These are phyloP conservation scores for Brachionus koreanus DNA, from an alignment of 1,140 invertebrate genomes.

Conservation along the genomic window DNA sequence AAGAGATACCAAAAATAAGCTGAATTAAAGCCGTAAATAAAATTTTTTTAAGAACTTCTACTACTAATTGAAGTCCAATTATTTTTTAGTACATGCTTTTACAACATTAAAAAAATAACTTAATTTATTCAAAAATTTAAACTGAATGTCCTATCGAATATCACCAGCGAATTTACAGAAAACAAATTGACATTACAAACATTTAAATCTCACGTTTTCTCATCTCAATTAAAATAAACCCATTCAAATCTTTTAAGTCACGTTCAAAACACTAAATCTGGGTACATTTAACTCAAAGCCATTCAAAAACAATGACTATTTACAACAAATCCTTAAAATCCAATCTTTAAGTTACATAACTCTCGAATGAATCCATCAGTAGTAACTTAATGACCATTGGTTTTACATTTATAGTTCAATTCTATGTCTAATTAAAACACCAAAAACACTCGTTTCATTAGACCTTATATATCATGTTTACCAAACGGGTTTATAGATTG, in stretches of 20 bases:
- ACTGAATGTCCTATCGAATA: not conserved
- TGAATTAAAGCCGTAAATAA: too few relatives aligned
- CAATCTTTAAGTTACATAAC: not conserved
- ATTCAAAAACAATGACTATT: not conserved
- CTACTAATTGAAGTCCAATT: too few relatives aligned
- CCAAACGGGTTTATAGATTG: conserved; percentile 1
- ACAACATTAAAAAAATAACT: not conserved
- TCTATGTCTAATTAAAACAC: not conserved
- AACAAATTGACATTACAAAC: not conserved
- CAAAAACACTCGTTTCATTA: not conserved
- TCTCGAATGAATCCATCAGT: not conserved
- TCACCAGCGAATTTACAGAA: not conserved
- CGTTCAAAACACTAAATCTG: not conserved
- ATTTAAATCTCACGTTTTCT: not conserved
- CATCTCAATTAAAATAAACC: not conserved
- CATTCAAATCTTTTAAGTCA: not conserved
- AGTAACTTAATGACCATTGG: not conserved
- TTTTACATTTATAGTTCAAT: not conserved
- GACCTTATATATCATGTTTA: not conserved
- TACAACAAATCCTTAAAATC: not conserved
- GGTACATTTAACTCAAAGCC: not conserved
- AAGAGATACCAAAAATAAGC: too few relatives aligned
- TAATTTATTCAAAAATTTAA: not conserved
- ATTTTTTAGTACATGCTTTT: not conserved
- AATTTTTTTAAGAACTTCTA: too few relatives aligned